Percentiles rank a stretch among this genome's conserved stretches.
These are phyloP conservation scores for Cerastis rubricosa DNA, from an alignment of 2,888 invertebrate genomes.

Conservation along the genomic window DNA sequence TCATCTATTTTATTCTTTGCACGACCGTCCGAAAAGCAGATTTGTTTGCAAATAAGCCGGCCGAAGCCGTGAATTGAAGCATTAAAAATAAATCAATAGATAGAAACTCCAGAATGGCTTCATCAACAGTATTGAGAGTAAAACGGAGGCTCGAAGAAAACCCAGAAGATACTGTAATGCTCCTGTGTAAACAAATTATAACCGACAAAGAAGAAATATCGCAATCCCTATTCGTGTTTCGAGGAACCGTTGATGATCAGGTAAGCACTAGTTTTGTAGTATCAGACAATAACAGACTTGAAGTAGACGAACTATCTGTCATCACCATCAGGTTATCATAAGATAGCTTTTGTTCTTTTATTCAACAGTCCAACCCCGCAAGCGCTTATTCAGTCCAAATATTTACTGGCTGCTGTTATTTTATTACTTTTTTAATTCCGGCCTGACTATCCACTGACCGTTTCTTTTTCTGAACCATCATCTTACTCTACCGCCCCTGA, in stretches of 20 bases:
- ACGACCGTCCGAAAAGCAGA: too few species aligned
- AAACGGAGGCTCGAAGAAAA: slow-evolving; percentile 94
- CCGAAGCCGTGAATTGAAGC: not conserved
- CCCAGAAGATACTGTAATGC: slow-evolving; percentile 93
- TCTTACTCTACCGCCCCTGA: too few species aligned
- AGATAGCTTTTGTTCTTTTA: too few species aligned
- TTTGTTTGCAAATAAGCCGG: not conserved
- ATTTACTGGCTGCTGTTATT: too few species aligned
- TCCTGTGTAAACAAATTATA: slow-evolving; percentile 93
- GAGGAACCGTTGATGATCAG: slow-evolving; percentile 93
- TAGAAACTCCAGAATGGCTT: slow-evolving; percentile 42
- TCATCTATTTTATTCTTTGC: too few species aligned
- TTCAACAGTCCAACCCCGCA: not conserved
- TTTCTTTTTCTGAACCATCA: too few species aligned
- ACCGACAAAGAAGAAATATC: slow-evolving; percentile 87
- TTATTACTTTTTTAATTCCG: too few species aligned
- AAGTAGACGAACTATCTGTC: not conserved
- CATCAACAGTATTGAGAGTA: slow-evolving; percentile 92
- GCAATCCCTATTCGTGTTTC: slow-evolving; percentile 93
- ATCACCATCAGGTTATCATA: not conserved
- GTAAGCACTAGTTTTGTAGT: slow-evolving; percentile 78
- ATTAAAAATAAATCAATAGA: not conserved
- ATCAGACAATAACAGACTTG: not conserved
- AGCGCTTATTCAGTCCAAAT: too few species aligned
- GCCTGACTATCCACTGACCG: too few species aligned